Percentiles rank a stretch among this genome's conserved stretches.
These are phyloP conservation scores for Pagetopsis macropterus DNA, from an alignment of 2,797 vertebrate species.

Conservation along the genomic window DNA sequence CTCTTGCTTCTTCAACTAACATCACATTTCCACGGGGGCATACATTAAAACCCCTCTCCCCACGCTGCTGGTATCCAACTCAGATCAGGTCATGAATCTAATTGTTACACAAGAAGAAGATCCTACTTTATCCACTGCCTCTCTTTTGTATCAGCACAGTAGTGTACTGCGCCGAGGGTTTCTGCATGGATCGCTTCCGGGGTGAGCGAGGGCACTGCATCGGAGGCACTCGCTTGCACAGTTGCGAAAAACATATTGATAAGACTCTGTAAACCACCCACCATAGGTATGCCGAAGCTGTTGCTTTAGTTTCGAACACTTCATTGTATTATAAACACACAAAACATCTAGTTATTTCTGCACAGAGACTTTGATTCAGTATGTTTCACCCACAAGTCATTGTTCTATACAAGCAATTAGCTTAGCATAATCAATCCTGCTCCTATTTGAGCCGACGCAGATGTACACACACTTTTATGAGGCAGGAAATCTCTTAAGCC, in stretches of 20 bases:
- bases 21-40: conserved; percentile 36
- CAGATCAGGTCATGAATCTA: conserved; percentile 11
- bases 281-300: conserved; percentile 12
- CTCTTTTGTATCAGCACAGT: conserved; percentile 26
- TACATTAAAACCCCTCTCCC: conserved; percentile 21
- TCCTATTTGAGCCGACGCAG: background rate
- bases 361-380: conserved; percentile 12
- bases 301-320: conserved; percentile 24
- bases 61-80: background rate
- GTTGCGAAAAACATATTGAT: conserved; percentile 52
- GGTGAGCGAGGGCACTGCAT: conserved; percentile 47
- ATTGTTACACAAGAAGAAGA: conserved; percentile 27
- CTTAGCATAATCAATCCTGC: conserved; percentile 10
- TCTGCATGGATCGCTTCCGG: conserved; percentile 42
- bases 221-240: conserved; percentile 24
- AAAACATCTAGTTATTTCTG: background rate
- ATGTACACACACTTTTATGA: conserved; percentile 19
- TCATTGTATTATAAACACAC: conserved; percentile 5
- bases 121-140: conserved; percentile 32
- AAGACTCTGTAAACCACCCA: conserved; percentile 34
- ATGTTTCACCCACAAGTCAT: conserved; percentile 19
- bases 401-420: conserved; percentile 27
- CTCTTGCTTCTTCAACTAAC: conserved; percentile 54
- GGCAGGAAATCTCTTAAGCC: conserved; percentile 20
- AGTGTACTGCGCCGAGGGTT: conserved; percentile 4